phyloP scores from a whole-genome alignment of 1,140 invertebrate genomes.

The Muscidifurax raptorellus region DNA sequence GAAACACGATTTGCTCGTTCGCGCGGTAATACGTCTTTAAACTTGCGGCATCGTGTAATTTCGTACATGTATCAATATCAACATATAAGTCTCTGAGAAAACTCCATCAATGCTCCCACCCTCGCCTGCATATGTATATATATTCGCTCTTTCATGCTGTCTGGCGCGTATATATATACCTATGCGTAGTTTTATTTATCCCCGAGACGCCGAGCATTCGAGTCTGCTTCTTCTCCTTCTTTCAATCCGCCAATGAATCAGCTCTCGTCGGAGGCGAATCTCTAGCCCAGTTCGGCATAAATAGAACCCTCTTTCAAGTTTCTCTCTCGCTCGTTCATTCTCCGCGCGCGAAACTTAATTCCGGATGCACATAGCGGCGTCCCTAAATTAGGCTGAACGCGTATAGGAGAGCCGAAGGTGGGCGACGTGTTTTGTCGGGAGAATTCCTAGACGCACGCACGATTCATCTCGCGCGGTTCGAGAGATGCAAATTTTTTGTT shows the following conservation, averaged over 20 bases:
- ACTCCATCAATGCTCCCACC: no score
- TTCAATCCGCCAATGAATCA: background rate
- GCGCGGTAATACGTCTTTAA: no score
- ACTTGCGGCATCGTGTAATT: no score
- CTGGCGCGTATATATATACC: no score
- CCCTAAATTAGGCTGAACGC: slow-evolving; percentile 28
- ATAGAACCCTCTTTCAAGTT: slow-evolving; percentile 13
- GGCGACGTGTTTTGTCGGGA: background rate
- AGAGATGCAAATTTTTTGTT: background rate
- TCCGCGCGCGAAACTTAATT: slow-evolving; percentile 25
- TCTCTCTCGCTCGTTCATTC: background rate
- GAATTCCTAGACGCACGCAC: slow-evolving; percentile 1
- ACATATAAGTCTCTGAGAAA: no score
- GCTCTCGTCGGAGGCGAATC: background rate
- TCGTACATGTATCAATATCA: no score
- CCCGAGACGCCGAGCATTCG: background rate
- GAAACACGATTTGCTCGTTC: no score
- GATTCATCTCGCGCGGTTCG: background rate
- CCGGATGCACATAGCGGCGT: slow-evolving; percentile 1
- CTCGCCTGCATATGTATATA: no score
- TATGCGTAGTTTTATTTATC: slow-evolving; percentile 19
- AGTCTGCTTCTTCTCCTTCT: background rate
- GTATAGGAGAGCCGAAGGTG: background rate
- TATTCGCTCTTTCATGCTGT: no score
- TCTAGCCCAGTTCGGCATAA: slow-evolving; percentile 29